Conservation (phyloP, 2,113 vertebrate genomes). For the Orycteropus afer region DNA sequence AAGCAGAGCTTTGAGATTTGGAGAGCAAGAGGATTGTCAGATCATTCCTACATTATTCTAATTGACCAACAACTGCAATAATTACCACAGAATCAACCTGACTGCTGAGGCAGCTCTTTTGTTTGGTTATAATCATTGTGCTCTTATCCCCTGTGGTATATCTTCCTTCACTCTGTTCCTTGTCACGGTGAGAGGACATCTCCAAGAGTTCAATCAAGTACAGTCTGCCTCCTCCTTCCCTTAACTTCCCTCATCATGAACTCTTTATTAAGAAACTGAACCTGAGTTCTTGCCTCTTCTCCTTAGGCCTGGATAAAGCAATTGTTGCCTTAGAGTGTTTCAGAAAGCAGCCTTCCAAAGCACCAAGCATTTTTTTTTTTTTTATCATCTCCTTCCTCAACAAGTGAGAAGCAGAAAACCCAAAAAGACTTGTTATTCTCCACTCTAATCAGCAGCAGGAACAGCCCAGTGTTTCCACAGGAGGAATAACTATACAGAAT, state of each 20-base stretch:
- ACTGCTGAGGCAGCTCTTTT: background rate
- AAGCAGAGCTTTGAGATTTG: background rate
- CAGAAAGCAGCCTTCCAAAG: background rate
- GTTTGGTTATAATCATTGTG: background rate
- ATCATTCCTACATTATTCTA: background rate
- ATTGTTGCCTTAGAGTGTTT: constrained; percentile 9
- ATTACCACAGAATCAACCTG: background rate
- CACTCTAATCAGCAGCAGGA: constrained; percentile 66
- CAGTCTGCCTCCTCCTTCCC: background rate
- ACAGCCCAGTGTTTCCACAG: constrained; percentile 65
- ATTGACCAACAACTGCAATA: background rate
- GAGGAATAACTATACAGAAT: constrained; percentile 77
- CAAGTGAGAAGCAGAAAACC: background rate
- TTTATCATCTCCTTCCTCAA: background rate
- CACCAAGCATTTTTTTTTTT: background rate
- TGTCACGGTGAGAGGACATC: fast-evolving
- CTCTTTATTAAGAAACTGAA: constrained; percentile 30
- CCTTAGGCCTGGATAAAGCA: constrained; percentile 1
- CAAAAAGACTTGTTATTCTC: background rate
- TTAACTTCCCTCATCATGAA: background rate
- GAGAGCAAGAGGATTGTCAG: background rate
- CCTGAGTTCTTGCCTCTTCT: background rate
- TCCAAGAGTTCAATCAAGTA: background rate
- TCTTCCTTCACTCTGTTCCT: background rate
- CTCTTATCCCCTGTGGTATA: background rate